Evolutionary conservation across 2,888 invertebrate species (phyloP).

Genomic region (Chydorus sphaericus): DNA sequence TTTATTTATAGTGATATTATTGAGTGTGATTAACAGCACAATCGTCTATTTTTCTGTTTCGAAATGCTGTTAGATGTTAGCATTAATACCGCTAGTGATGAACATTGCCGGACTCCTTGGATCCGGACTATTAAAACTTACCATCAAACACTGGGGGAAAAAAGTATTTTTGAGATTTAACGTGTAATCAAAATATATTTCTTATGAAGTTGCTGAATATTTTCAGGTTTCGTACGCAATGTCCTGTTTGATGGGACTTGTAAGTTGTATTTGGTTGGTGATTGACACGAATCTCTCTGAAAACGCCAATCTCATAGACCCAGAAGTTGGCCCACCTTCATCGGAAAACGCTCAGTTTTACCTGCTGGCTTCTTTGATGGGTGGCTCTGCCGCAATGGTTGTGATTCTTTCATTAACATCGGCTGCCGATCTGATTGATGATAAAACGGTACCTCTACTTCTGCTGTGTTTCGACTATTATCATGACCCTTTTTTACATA

Average conservation of each 20-base stretch:
- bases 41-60: not conserved
- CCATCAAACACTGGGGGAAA: slow-evolving; percentile 29
- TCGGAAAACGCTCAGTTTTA: slow-evolving; percentile 17
- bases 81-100: slow-evolving; percentile 38
- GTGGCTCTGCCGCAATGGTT: slow-evolving; percentile 20
- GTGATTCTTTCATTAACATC: slow-evolving; percentile 21
- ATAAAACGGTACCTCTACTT: slow-evolving; percentile 19
- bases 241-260: slow-evolving; percentile 5
- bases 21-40: too few species aligned
- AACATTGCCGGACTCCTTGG: slow-evolving; percentile 35
- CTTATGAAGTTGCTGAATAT: not conserved
- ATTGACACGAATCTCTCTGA: not conserved
- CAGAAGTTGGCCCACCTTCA: not conserved
- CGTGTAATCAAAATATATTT: not conserved
- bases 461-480: too few species aligned
- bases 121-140: slow-evolving; percentile 29
- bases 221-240: slow-evolving; percentile 6
- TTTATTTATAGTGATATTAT: not conserved
- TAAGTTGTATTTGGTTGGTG: slow-evolving; percentile 13
- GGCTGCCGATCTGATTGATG: slow-evolving; percentile 23
- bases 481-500: too few species aligned
- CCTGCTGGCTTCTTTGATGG: slow-evolving; percentile 20
- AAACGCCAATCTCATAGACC: not conserved
- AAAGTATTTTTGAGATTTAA: slow-evolving; percentile 25
- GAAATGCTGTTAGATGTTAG: slow-evolving; percentile 22